Evolutionary conservation across 2,888 invertebrate genomes (phyloP).

Genomic region (Dasysyrphus tricinctus): DNA sequence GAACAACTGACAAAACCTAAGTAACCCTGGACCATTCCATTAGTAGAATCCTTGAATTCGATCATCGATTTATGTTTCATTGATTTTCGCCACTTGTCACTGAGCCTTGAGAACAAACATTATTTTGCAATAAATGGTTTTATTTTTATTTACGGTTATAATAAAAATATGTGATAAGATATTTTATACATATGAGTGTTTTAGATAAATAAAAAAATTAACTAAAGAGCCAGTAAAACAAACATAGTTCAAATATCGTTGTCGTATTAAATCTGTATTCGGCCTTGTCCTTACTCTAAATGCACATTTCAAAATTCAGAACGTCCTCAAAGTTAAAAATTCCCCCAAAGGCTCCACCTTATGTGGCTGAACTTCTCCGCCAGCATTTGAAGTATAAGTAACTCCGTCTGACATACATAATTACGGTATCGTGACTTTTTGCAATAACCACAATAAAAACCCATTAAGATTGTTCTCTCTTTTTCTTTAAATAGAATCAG

Average conservation of each 20-base stretch:
- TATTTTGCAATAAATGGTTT: too few species aligned
- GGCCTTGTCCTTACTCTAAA: conserved; percentile 28
- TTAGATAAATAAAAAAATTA: too few species aligned
- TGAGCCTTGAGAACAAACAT: too few species aligned
- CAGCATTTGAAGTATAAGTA: conserved; percentile 43
- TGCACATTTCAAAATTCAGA: conserved; percentile 13
- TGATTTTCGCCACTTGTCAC: too few species aligned
- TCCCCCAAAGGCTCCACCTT: neutral
- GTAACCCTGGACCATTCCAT: too few species aligned
- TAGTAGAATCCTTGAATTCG: too few species aligned
- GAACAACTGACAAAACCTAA: too few species aligned
- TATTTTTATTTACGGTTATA: too few species aligned
- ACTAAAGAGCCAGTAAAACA: too few species aligned
- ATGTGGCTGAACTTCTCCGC: conserved; percentile 17
- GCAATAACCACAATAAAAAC: conserved; percentile 72
- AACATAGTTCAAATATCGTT: neutral
- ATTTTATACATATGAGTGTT: too few species aligned
- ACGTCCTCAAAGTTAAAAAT: neutral
- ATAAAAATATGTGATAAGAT: too few species aligned
- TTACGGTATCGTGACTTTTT: conserved; percentile 68
- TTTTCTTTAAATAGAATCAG: conserved; percentile 52
- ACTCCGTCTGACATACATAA: conserved; percentile 68
- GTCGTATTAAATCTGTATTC: neutral
- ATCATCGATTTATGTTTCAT: too few species aligned
- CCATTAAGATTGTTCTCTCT: conserved; percentile 63